Evolutionary conservation across 2,888 invertebrate genomes (phyloP).

Genomic region (Tenthredo distinguenda): DNA sequence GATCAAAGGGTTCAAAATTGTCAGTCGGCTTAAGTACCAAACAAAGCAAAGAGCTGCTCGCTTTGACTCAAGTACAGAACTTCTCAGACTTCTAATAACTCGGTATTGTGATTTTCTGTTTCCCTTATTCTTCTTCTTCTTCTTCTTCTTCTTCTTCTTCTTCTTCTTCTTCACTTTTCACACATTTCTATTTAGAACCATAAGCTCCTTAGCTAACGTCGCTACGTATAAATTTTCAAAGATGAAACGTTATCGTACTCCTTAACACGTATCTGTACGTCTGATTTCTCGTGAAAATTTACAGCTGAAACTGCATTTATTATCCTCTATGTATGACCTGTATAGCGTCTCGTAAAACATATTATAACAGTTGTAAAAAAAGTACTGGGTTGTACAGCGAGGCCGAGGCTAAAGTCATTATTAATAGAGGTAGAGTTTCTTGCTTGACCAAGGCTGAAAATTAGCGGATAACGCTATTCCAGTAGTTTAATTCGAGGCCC

Average conservation of each 20-base stretch:
- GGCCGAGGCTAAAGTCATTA: neutral
- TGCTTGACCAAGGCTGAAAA: neutral
- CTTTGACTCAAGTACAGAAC: neutral
- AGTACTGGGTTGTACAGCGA: neutral
- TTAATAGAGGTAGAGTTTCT: slow-evolving; percentile 11
- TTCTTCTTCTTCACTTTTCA: neutral
- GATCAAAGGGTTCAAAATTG: slow-evolving; percentile 36
- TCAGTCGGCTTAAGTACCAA: slow-evolving; percentile 29
- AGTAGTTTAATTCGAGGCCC: neutral
- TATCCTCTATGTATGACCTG: neutral
- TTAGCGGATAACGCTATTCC: neutral
- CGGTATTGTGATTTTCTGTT: neutral
- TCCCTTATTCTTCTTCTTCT: neutral
- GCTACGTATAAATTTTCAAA: neutral
- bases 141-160: neutral
- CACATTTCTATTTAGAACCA: neutral
- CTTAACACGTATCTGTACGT: neutral
- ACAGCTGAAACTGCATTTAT: neutral
- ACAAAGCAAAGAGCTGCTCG: slow-evolving; percentile 20
- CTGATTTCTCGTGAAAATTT: neutral
- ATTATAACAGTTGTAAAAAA: neutral
- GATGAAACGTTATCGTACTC: neutral
- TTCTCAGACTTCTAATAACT: neutral
- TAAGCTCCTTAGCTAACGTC: neutral
- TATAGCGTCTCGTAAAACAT: neutral